Conservation (phyloP, 2,888 invertebrate species). For the Catotricha subobsoleta region DNA sequence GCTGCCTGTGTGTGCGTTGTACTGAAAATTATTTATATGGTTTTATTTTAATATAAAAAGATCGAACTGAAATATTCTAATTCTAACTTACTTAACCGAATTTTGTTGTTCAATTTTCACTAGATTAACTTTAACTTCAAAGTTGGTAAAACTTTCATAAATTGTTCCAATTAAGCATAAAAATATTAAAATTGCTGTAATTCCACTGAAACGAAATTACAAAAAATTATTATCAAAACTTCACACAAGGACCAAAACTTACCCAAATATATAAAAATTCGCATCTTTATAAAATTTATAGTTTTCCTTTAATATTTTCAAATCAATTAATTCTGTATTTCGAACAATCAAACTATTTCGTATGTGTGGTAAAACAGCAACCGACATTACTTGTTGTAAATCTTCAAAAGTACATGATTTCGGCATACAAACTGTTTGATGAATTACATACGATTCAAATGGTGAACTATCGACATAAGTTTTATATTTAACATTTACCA, state of each 20-base stretch:
- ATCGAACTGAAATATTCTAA: no score
- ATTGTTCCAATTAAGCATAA: not conserved
- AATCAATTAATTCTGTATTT: conserved; percentile 17
- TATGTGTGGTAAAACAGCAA: conserved; percentile 13
- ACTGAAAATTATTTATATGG: not conserved
- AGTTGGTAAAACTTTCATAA: not conserved
- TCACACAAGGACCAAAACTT: conserved; percentile 8
- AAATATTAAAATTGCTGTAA: not conserved
- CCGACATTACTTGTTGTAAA: conserved; percentile 17
- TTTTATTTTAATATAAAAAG: not conserved
- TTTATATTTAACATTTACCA: conserved; percentile 16
- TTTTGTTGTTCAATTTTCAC: conserved; percentile 1
- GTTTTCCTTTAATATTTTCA: conserved; percentile 15
- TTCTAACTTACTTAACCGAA: conserved; percentile 3
- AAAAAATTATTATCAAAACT: not conserved
- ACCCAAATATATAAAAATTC: conserved; percentile 19
- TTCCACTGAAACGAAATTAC: not conserved
- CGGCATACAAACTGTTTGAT: conserved; percentile 20
- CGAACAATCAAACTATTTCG: conserved; percentile 17
- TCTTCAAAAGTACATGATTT: conserved; percentile 17
- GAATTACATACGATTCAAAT: conserved; percentile 15
- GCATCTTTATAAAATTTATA: conserved; percentile 17
- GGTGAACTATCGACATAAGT: conserved; percentile 3
- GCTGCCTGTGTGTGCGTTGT: conserved; percentile 7
- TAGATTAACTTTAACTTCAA: conserved; percentile 1